These are phyloP conservation scores for Anarhynchus alexandrinus DNA, from an alignment of 2,113 vertebrate species.

Conservation along the genomic window DNA sequence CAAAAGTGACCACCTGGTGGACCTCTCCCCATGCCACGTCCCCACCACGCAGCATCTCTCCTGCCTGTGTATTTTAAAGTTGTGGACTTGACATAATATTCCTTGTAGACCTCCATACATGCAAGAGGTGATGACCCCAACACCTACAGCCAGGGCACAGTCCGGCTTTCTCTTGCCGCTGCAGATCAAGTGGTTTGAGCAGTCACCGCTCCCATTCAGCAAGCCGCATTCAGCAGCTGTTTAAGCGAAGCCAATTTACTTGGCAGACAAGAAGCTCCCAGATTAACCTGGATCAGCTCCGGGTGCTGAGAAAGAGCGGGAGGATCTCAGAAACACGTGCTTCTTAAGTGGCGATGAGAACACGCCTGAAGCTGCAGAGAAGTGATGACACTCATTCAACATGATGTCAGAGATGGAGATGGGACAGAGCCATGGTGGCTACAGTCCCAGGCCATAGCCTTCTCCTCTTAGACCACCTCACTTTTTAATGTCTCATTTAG, in stretches of 20 bases:
- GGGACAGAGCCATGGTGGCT: neutral
- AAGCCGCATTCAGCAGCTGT: neutral
- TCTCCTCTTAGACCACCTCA: neutral
- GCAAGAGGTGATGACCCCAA: neutral
- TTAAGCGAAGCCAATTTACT: neutral
- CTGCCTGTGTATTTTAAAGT: neutral
- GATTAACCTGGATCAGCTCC: neutral
- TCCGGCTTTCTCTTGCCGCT: neutral
- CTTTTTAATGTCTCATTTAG: neutral
- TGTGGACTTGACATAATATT: neutral
- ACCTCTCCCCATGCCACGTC: rapidly evolving
- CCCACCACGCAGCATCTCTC: neutral
- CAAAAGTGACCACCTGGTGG: neutral
- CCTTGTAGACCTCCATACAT: neutral
- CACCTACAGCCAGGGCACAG: rapidly evolving
- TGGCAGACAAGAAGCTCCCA: neutral
- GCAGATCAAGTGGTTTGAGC: neutral
- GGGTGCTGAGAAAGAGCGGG: neutral
- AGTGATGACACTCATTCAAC: neutral
- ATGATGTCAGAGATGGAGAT: neutral
- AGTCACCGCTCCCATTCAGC: neutral
- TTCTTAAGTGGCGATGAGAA: rapidly evolving
- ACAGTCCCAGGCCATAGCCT: neutral
- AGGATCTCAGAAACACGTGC: neutral
- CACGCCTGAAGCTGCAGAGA: neutral